Evolutionary conservation across 2,113 vertebrate species (phyloP).

Genomic region (Sturnira hondurensis): DNA sequence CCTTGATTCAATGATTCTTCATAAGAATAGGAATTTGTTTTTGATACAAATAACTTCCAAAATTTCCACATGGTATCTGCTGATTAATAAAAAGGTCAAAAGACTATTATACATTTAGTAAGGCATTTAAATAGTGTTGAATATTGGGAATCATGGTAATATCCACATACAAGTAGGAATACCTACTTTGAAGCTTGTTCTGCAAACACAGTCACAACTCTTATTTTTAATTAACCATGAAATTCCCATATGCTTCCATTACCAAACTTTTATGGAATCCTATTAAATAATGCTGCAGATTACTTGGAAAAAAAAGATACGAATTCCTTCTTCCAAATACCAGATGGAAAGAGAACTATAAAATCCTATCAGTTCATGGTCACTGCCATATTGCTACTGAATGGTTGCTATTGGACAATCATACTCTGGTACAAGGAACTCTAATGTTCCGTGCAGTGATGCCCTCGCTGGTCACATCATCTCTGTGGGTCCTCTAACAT

Average conservation of each 20-base stretch:
- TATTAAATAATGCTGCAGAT: background rate
- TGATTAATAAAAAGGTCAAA: conserved; percentile 8
- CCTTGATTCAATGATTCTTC: background rate
- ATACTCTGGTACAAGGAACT: background rate
- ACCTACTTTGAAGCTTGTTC: background rate
- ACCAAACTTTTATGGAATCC: background rate
- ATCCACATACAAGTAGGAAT: background rate
- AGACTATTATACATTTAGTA: background rate
- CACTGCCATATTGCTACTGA: background rate
- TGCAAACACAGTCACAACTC: background rate
- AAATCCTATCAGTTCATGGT: background rate
- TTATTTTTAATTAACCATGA: background rate
- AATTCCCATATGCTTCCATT: background rate
- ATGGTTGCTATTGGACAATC: background rate
- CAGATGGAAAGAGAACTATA: background rate
- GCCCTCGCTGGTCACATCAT: background rate
- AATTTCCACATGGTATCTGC: background rate
- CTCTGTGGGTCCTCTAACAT: background rate
- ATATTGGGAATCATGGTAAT: background rate
- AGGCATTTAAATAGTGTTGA: background rate
- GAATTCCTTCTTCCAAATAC: background rate
- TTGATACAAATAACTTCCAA: background rate
- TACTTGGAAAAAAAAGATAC: background rate
- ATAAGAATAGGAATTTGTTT: background rate
- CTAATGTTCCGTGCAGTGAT: too few relatives aligned